A percentile compares a stretch with the other conserved stretches of the same genome.
Conservation (phyloP, 1,140 invertebrate species). For the Drosophila parabipectinata region DNA sequence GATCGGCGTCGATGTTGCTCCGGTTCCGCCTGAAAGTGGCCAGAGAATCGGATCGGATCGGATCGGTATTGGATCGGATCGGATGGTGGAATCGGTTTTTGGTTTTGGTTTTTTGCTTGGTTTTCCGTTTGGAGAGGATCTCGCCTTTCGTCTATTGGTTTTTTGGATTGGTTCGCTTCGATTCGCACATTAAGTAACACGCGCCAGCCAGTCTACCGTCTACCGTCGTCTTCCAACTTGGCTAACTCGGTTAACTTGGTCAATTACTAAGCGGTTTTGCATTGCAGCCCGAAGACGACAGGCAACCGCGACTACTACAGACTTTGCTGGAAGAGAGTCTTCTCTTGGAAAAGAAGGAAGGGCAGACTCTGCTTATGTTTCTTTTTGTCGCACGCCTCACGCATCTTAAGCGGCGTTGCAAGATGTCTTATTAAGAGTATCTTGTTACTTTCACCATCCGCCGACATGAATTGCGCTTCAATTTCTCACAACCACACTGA, state of each 20-base stretch:
- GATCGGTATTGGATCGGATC: not conserved
- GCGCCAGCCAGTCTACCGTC: constrained; percentile 44
- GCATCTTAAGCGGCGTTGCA: constrained; percentile 54
- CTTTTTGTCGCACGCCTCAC: constrained; percentile 54
- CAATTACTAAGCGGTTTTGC: constrained; percentile 36
- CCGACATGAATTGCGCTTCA: constrained; percentile 81
- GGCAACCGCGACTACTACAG: too few relatives aligned
- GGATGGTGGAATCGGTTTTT: not conserved
- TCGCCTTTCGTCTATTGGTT: constrained; percentile 27
- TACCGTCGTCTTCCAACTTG: constrained; percentile 29
- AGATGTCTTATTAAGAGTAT: constrained; percentile 83
- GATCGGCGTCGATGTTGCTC: constrained; percentile 26
- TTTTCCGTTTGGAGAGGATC: not conserved
- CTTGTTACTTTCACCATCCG: constrained; percentile 82
- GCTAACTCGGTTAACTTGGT: constrained; percentile 48
- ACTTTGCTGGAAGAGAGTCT: not conserved
- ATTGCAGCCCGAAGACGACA: constrained; percentile 14
- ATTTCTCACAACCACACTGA: constrained; percentile 65
- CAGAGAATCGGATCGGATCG: not conserved
- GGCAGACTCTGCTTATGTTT: not conserved
- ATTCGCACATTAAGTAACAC: constrained; percentile 70
- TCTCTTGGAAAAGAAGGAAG: constrained; percentile 9
- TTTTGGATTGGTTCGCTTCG: constrained; percentile 18
- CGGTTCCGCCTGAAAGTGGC: constrained; percentile 71
- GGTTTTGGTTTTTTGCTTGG: not conserved